Conservation (phyloP, 1,140 invertebrate species). For the Maconellicoccus hirsutus region DNA sequence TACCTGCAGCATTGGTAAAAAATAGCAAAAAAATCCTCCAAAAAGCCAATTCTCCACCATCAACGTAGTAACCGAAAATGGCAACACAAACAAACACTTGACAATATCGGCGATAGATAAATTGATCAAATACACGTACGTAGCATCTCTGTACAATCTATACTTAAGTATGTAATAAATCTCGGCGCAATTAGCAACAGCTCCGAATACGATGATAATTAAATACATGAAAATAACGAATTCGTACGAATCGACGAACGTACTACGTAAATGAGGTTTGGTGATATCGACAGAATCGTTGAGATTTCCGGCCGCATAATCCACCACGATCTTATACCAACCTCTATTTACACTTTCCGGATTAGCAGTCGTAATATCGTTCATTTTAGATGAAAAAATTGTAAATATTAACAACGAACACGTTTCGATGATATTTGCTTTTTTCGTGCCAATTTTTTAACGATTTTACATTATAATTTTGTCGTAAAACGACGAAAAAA, state of each 20-base stretch:
- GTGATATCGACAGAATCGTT: not conserved
- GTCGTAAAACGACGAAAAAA: no score
- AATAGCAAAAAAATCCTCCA: slow-evolving; percentile 59
- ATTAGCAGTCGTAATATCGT: not conserved
- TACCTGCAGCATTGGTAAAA: slow-evolving; percentile 61
- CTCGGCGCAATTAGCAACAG: not conserved
- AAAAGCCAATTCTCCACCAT: slow-evolving; percentile 62
- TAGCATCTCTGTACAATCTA: slow-evolving; percentile 38
- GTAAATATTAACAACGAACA: no score
- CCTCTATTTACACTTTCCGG: not conserved
- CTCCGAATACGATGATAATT: not conserved
- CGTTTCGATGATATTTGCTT: no score
- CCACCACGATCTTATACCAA: not conserved
- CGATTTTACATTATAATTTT: no score
- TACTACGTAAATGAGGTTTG: not conserved
- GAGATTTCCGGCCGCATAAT: not conserved
- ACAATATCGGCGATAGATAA: slow-evolving; percentile 53
- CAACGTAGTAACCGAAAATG: slow-evolving; percentile 52
- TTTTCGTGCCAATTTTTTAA: no score
- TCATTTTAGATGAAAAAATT: not conserved
- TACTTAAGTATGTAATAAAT: not conserved
- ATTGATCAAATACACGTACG: slow-evolving; percentile 53
- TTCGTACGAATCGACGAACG: not conserved
- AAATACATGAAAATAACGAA: slow-evolving; percentile 12
- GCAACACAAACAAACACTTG: slow-evolving; percentile 52